Base-by-base conservation (phyloP, 2,113 vertebrate species). In the Archilochus colubris region DNA sequence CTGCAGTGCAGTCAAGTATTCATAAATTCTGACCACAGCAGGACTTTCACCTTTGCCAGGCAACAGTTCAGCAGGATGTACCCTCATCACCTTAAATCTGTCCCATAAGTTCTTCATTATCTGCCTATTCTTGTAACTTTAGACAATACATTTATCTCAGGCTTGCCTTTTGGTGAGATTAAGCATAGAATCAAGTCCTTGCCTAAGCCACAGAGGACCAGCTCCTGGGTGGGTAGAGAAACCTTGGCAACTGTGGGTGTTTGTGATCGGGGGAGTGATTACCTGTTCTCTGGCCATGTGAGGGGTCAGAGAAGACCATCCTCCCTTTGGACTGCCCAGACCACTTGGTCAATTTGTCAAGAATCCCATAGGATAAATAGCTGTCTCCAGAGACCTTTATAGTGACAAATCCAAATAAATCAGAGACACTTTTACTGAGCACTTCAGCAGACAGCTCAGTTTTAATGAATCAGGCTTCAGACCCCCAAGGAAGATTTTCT, bases 331-430 rank as follows among this genome's bases (percentile, higher is more conserved):
- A 70, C 87, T 91, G 88, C 88, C 76, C 95, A 75, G 83, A 87
- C 66, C 79, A 81, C 76, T 91, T 3, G 46, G 88, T 76, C 95
- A 94, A 97, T 98, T 97, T 98, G 97, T 98, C 97, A 98, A 95
- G 95, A 95, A 96, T 96, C 68, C 73, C 94, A 70, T 89, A 76
- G 94, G 95, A 96, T 98, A 97, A 98, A 98, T 97, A 97, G 94
- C 94, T 97, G 96, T 97, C 97, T 97, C 72, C 93, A 94, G 73
- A 96, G 95, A 95, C 96, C 97, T 97, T 97, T 97, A 96, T 94
- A 96, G 96, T 95, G 96, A 96, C 96, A 96, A 97, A 97, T 94
- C 91, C 97, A 98, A 98, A 98, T 97, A 98, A 98, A 98, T 97
- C 95, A 96, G 92, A 96, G 97, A 97, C 97, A 96, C 97, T 97